Base-by-base conservation (phyloP, 2,888 invertebrate species). In the Drosophila kanekoi region DNA sequence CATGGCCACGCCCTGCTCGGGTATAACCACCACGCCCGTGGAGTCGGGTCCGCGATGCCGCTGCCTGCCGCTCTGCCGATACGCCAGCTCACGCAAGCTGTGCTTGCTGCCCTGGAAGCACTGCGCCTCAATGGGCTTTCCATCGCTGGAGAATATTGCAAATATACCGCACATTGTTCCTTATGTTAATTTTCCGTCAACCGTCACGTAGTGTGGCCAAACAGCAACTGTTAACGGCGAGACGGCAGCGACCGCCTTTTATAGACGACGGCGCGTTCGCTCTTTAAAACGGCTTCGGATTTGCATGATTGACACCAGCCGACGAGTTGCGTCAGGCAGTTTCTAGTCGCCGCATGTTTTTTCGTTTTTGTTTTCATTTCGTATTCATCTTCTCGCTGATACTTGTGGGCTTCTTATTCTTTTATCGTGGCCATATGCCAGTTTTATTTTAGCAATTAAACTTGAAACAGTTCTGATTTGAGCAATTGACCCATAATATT, bases 21-120 rank as follows among this genome's bases (percentile, higher is more conserved):
- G 63, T 0, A 92, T 52, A 4, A 88, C 48, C 33, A 81, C 78
- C 0, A 92, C 87, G 4, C 92, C 92, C 0, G 92, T 92, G 23
- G 91, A 83, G 52, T 92, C 92, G 0, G 92, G 92, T 1, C 92
- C 92, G 0, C 92, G 91, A 77, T 92, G 92, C 3, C 92, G 76
- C 65, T 92, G 92, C 43, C 77, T 87, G 6, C 88, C 85, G 45
- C 92, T 92, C 72, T 92, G 92, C 1, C 91, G 83, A 45, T 91
- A 92, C 3, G 89, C 92, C 68, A 92, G 79, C 77, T 92, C 91
- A 1, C 92, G 81, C 44, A 91, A 69, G 20, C 68, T 86, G 53
- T 91, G 90, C 18, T 76, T 54, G 28, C 87, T 67, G 20, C 80
- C 89, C 10, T 89, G 71, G 38, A 87, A 86, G 35, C 68, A 67